phyloP scores from a whole-genome alignment of 2,113 vertebrate species.

The Hippocampus guttulatus region DNA sequence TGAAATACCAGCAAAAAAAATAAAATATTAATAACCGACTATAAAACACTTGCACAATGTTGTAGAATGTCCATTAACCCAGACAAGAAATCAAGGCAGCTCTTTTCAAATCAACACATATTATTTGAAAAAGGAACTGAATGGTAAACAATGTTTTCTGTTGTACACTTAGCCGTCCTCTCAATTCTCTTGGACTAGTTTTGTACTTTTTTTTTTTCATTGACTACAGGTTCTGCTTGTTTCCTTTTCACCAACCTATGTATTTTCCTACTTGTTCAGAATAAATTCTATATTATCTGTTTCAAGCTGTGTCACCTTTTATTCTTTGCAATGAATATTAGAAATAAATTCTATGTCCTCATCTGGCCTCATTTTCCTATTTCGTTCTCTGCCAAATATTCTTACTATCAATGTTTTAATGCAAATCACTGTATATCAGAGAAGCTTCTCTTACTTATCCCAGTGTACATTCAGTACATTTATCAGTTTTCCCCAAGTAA shows the following conservation, averaged over 20 bases:
- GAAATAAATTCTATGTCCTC: slow-evolving; percentile 71
- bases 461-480: not conserved
- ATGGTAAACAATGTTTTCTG: slow-evolving; percentile 94
- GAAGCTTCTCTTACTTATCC: not conserved
- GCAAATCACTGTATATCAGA: not conserved
- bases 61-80: slow-evolving; percentile 85
- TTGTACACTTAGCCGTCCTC: slow-evolving; percentile 85
- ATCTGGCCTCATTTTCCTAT: slow-evolving; percentile 26
- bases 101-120: slow-evolving; percentile 90
- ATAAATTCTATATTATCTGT: slow-evolving; percentile 98
- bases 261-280: slow-evolving; percentile 99
- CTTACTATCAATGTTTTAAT: not conserved
- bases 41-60: slow-evolving; percentile 90
- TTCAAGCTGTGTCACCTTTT: slow-evolving; percentile 84
- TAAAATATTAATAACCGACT: slow-evolving; percentile 19
- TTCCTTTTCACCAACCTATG: slow-evolving; percentile 90
- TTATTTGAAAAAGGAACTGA: slow-evolving; percentile 80
- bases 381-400: not conserved
- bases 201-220: slow-evolving; percentile 57
- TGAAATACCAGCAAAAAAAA: slow-evolving; percentile 90
- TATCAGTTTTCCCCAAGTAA: not conserved
- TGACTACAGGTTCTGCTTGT: slow-evolving; percentile 95
- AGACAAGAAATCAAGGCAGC: slow-evolving; percentile 83
- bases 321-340: slow-evolving; percentile 70
- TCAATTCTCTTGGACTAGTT: slow-evolving; percentile 89